Evolutionary conservation across 2,113 vertebrate species (phyloP).

Genomic region (Hydropotes inermis): DNA sequence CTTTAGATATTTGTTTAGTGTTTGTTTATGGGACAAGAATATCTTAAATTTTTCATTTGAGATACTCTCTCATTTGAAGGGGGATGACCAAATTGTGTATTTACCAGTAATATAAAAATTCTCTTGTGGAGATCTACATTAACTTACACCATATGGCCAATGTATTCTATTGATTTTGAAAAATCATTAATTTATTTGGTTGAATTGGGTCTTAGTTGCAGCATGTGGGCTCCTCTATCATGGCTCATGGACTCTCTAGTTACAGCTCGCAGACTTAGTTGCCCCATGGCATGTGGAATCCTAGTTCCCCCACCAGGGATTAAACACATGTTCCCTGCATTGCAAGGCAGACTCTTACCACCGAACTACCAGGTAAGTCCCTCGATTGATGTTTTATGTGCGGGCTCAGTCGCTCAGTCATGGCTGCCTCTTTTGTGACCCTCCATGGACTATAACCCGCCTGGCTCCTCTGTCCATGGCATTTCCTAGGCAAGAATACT

Average conservation of each 20-base stretch:
- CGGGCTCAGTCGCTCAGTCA: neutral
- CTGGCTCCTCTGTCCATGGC: neutral
- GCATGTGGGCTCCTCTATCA: neutral
- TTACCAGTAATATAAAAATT: constrained; percentile 9
- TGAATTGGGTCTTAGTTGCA: neutral
- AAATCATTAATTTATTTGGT: neutral
- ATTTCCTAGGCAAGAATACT: neutral
- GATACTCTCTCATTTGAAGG: neutral
- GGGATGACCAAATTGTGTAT: neutral
- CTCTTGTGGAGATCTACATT: neutral
- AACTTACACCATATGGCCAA: constrained; percentile 11
- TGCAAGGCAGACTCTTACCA: neutral
- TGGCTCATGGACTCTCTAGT: neutral
- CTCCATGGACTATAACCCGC: neutral
- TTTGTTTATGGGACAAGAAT: neutral
- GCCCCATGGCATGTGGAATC: neutral
- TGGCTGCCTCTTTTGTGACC: neutral
- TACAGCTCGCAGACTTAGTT: neutral
- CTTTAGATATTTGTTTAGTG: constrained; percentile 9
- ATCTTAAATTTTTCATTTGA: constrained; percentile 18
- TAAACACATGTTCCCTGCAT: neutral
- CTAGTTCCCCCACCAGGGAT: neutral
- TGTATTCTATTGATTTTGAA: neutral
- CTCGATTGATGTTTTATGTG: neutral
- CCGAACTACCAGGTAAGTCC: neutral